Percentiles rank a stretch among this genome's conserved stretches.
Evolutionary conservation across 2,113 vertebrate species (phyloP).

Genomic region (Catagonus wagneri): DNA sequence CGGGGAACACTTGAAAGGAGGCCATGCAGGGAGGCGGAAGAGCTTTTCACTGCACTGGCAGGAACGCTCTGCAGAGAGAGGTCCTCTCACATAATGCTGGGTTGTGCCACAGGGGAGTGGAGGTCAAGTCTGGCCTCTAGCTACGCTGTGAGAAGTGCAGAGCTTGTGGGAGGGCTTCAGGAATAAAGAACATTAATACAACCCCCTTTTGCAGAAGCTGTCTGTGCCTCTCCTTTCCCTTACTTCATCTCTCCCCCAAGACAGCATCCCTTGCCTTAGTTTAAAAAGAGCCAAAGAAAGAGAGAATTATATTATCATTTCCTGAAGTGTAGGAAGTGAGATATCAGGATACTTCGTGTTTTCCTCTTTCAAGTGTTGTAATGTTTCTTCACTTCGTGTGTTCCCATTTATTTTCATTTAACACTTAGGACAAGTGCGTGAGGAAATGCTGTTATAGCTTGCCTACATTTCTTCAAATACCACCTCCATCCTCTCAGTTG

Average conservation of each 20-base stretch:
- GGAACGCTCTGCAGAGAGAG: no score
- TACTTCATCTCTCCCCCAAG: neutral
- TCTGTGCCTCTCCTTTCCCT: neutral
- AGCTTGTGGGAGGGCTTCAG: neutral
- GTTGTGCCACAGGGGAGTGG: neutral
- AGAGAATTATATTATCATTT: neutral
- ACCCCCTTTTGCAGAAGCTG: neutral
- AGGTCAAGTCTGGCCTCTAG: rapidly evolving
- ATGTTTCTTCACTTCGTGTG: neutral
- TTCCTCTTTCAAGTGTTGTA: neutral
- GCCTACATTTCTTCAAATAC: neutral
- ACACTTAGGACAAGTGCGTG: neutral
- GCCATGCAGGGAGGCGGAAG: neutral
- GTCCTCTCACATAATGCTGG: neutral
- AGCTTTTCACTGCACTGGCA: neutral
- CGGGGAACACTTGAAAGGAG: neutral
- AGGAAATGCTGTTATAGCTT: neutral
- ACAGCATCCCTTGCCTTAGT: neutral
- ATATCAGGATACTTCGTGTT: neutral
- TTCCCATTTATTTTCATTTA: neutral
- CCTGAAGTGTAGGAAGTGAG: neutral
- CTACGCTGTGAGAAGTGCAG: neutral
- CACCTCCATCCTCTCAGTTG: neutral
- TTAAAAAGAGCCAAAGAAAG: neutral
- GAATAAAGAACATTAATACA: neutral